Conservation (phyloP, 2,113 vertebrate genomes). For the Crocuta crocuta region DNA sequence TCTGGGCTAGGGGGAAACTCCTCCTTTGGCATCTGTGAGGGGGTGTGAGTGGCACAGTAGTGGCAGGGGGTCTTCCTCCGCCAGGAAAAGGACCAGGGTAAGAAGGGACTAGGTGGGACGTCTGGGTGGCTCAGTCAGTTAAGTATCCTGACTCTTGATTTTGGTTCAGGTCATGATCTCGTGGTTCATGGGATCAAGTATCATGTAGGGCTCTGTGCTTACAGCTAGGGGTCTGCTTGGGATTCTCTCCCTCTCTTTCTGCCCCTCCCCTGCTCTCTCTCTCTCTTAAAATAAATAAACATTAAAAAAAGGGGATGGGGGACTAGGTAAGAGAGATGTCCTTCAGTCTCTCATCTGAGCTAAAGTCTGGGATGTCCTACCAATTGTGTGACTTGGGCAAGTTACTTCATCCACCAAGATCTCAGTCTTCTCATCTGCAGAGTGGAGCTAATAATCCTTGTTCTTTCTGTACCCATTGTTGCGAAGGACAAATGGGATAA, state of each 20-base stretch:
- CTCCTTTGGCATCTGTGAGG: slow-evolving; percentile 59
- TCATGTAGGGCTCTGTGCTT: no score
- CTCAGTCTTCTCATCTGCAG: slow-evolving; percentile 49
- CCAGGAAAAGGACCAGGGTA: background rate
- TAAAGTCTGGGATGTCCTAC: background rate
- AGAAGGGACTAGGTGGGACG: background rate
- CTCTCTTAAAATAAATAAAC: no score
- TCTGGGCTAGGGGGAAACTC: slow-evolving; percentile 67
- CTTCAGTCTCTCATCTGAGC: background rate
- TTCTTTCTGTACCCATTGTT: background rate
- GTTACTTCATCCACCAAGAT: background rate
- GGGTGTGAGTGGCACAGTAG: background rate
- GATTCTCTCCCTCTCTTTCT: no score
- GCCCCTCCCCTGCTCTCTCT: no score
- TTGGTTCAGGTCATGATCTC: no score
- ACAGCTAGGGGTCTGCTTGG: no score
- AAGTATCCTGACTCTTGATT: no score
- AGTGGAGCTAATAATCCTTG: background rate
- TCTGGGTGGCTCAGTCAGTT: no score
- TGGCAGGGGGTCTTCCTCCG: background rate
- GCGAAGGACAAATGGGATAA: background rate
- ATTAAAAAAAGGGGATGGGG: background rate
- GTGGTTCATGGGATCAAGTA: no score
- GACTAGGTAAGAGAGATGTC: background rate
- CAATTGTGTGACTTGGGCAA: background rate